Evolutionary conservation across 2,888 invertebrate species (phyloP).

Genomic region (Lycia hirtaria): DNA sequence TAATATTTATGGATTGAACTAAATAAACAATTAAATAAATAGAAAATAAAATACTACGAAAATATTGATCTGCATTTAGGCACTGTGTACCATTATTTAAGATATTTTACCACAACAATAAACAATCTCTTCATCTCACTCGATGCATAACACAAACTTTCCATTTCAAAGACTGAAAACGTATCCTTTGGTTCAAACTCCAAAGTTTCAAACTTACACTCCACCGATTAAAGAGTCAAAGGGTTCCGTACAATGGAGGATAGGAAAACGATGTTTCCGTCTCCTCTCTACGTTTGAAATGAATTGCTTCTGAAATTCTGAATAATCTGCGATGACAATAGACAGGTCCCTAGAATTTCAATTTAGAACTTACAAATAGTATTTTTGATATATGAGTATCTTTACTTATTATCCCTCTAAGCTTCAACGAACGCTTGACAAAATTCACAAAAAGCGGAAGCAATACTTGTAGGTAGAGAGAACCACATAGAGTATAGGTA

Average conservation of each 20-base stretch:
- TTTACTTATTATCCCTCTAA: too few relatives aligned
- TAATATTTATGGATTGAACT: too few relatives aligned
- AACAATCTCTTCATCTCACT: slow-evolving; percentile 19
- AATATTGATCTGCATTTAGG: not conserved
- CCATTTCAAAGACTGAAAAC: slow-evolving; percentile 19
- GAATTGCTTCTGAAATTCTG: slow-evolving; percentile 33
- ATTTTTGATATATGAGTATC: too few relatives aligned
- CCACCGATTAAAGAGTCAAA: slow-evolving; percentile 40
- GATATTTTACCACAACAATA: not conserved
- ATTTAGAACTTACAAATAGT: slow-evolving; percentile 1
- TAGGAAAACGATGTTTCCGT: slow-evolving; percentile 30
- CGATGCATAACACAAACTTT: slow-evolving; percentile 27
- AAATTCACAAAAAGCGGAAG: not conserved
- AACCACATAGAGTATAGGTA: too few relatives aligned
- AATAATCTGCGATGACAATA: slow-evolving; percentile 33
- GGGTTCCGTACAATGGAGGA: slow-evolving; percentile 36
- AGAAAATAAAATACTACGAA: too few relatives aligned
- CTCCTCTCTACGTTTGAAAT: slow-evolving; percentile 27
- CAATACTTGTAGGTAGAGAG: too few relatives aligned
- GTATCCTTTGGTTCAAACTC: slow-evolving; percentile 27
- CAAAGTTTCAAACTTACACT: slow-evolving; percentile 40
- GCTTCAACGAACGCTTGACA: not conserved
- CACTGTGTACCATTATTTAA: not conserved
- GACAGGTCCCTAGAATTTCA: slow-evolving; percentile 26
- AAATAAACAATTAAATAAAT: too few relatives aligned